Base-by-base conservation (phyloP, 2,888 invertebrate species). In the Perdita meconis region DNA sequence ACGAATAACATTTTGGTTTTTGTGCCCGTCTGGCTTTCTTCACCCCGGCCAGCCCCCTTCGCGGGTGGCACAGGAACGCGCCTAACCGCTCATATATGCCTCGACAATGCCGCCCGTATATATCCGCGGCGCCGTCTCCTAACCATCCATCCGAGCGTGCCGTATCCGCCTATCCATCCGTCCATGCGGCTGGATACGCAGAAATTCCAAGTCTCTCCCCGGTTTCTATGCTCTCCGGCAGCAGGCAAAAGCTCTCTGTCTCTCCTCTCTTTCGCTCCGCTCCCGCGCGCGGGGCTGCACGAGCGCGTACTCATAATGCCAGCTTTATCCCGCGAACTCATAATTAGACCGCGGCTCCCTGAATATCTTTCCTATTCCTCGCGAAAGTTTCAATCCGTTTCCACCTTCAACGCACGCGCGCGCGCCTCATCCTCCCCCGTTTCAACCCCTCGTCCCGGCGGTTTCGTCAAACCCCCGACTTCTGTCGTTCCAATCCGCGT, bases 331-430 rank as follows among this genome's bases (percentile, higher is more conserved):
- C 69, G 47, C 74, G 26, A 84, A 80, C 80, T 87, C 85, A 84
- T 88, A 88, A 88, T 88, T 88, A 87, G 87, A 88, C 84, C 85
- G 83, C 67, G 81, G 51, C 68, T 76, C 70, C 78, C 71, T 80
- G 74, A 87, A 86, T 87, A 82, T 85, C 81, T 87, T 84, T 81
- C 78, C 82, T 85, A 78, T 81, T 86, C 61, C 85, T 73, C 82
- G 77, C 74, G 71, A 84, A 86, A 84, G 76, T 86, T 86, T 81
- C 77, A 70, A 68, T 66, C 77, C 60, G 30, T 47, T 64, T 40
- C 44, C 36, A 53, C 67, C 50, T 12, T 22, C 34, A n/a, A 22
- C 63, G 1, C 13, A 16, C 34, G 1, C 30, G 0, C 16, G 2
- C 10, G 53, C 2, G 0, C 26, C 12, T 16, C 26, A n/a, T n/a